These are phyloP conservation scores for Synergus umbraculus DNA, from an alignment of 2,888 invertebrate genomes.

Conservation along the genomic window DNA sequence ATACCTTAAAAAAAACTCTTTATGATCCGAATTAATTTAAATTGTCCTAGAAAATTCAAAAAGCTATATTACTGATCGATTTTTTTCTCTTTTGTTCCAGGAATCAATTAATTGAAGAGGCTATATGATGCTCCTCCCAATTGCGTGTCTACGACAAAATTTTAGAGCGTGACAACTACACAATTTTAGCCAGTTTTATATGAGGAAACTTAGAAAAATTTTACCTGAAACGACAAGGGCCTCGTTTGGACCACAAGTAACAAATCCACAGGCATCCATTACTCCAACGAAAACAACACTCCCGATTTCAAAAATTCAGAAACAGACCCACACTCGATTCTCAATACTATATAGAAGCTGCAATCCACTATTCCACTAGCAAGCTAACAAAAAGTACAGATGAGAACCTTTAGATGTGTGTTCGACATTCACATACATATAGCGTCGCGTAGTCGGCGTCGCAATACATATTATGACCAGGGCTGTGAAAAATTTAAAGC, in stretches of 20 bases:
- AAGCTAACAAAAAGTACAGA: not conserved
- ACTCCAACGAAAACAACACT: slow-evolving; percentile 47
- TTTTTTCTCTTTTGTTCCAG: slow-evolving; percentile 12
- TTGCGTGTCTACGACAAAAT: not conserved
- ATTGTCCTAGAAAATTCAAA: not conserved
- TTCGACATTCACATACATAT: not conserved
- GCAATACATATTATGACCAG: not conserved
- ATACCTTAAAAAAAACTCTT: not conserved
- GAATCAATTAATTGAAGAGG: not conserved
- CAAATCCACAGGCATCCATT: slow-evolving; percentile 90
- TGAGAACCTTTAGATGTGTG: not conserved
- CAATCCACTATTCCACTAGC: not conserved
- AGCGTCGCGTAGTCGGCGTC: not conserved
- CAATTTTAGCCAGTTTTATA: not conserved
- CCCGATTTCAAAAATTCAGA: slow-evolving; percentile 9
- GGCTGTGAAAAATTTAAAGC: not conserved
- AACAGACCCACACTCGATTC: not conserved
- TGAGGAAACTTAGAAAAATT: slow-evolving; percentile 16
- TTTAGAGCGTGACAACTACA: not conserved
- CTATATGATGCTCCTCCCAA: slow-evolving; percentile 36
- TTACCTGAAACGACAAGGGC: slow-evolving; percentile 96
- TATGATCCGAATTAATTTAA: not conserved
- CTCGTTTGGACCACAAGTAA: slow-evolving; percentile 96
- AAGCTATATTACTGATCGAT: not conserved
- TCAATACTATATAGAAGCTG: not conserved